phyloP scores from a whole-genome alignment of 2,888 invertebrate genomes.

The Lamproptera curius region DNA sequence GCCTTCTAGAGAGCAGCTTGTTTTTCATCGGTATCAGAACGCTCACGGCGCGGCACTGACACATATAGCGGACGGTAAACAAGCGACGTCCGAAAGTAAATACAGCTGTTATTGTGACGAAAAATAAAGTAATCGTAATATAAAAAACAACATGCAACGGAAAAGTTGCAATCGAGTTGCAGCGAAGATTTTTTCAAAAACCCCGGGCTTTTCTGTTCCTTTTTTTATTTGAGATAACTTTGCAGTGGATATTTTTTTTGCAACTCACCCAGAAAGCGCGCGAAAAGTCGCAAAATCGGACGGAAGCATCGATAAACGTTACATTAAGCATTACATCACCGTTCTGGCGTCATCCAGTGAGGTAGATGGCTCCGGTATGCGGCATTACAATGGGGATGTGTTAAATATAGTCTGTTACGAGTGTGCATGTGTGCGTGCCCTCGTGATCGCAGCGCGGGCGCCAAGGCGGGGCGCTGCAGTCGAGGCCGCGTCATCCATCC shows the following conservation, averaged over 20 bases:
- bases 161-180: no score
- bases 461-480: slow-evolving; percentile 40
- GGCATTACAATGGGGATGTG: slow-evolving; percentile 40
- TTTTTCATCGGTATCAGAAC: slow-evolving; percentile 16
- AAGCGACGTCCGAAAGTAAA: slow-evolving; percentile 19
- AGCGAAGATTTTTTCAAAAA: neutral
- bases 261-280: no score
- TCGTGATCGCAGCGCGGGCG: slow-evolving; percentile 44
- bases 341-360: slow-evolving; percentile 47
- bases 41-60: slow-evolving; percentile 12
- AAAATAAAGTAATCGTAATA: slow-evolving; percentile 8
- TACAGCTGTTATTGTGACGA: slow-evolving; percentile 3
- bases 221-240: no score
- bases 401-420: slow-evolving; percentile 30
- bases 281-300: no score
- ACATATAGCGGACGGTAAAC: slow-evolving; percentile 17
- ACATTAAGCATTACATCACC: slow-evolving; percentile 61
- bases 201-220: no score
- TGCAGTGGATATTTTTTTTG: no score
- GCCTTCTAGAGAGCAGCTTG: slow-evolving; percentile 1
- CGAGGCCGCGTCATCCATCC: slow-evolving; percentile 71
- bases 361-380: slow-evolving; percentile 38
- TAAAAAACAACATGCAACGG: neutral
- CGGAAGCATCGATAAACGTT: slow-evolving; percentile 37
- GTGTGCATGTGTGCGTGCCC: slow-evolving; percentile 30